Percentiles rank a stretch among this genome's conserved stretches.
Evolutionary conservation across 2,888 invertebrate genomes (phyloP).

Genomic region (Ecliptopera silaceata): DNA sequence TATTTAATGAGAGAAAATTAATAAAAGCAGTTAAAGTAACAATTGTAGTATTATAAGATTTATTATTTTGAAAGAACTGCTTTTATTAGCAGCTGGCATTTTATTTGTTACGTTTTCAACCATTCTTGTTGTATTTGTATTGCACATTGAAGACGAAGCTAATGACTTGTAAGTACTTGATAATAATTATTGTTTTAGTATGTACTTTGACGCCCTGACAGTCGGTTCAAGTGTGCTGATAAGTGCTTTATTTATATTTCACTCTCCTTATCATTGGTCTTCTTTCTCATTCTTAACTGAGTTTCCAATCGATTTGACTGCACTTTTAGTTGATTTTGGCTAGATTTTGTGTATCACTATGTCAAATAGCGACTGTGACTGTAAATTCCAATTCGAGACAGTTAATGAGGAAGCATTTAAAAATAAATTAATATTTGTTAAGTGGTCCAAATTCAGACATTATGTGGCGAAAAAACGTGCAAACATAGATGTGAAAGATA

Average conservation of each 20-base stretch:
- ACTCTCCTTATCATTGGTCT: slow-evolving; percentile 19
- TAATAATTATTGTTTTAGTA: slow-evolving; percentile 60
- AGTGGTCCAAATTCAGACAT: slow-evolving; percentile 61
- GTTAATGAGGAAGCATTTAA: slow-evolving; percentile 39
- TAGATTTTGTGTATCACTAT: slow-evolving; percentile 14
- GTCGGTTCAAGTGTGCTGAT: slow-evolving; percentile 40
- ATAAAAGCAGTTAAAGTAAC: too few relatives aligned
- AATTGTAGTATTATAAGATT: too few relatives aligned
- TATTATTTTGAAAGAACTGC: not conserved
- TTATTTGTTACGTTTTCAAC: slow-evolving; percentile 13
- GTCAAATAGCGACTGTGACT: slow-evolving; percentile 24
- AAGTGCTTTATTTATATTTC: slow-evolving; percentile 22
- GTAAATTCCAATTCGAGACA: slow-evolving; percentile 28
- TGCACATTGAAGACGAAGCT: slow-evolving; percentile 51
- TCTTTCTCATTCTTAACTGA: slow-evolving; percentile 30
- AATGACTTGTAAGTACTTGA: slow-evolving; percentile 66
- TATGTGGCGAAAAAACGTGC: slow-evolving; percentile 54
- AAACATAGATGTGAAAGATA: slow-evolving; percentile 51
- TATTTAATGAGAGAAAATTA: too few relatives aligned
- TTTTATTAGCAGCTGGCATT: slow-evolving; percentile 11
- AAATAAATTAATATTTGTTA: slow-evolving; percentile 36
- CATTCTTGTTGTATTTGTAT: slow-evolving; percentile 45
- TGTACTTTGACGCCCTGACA: slow-evolving; percentile 42
- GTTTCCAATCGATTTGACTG: slow-evolving; percentile 17
- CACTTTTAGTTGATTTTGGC: not conserved